phyloP scores from a whole-genome alignment of 2,113 vertebrate genomes.

The Seriola dumerili region DNA sequence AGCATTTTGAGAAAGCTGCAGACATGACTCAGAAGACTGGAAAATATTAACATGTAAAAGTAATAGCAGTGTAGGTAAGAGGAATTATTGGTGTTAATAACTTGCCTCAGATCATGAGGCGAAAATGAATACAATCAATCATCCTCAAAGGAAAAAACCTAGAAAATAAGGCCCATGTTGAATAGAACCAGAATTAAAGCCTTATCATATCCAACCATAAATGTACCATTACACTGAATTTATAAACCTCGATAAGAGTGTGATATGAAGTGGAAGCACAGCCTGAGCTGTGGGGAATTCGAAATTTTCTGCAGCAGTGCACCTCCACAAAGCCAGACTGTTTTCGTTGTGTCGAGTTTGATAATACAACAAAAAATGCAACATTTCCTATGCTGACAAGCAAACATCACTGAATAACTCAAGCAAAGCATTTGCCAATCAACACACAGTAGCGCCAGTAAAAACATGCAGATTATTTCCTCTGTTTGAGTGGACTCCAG shows the following conservation, averaged over 20 bases:
- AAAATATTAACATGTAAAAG: constrained; percentile 2
- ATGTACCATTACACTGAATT: constrained; percentile 31
- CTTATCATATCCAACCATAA: constrained; percentile 3
- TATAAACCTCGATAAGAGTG: background rate
- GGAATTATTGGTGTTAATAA: constrained; percentile 39
- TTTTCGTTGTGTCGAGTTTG: constrained; percentile 68
- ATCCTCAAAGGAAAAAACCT: background rate
- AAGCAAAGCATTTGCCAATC: constrained; percentile 78
- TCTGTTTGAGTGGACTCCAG: constrained; percentile 79
- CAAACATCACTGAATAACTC: constrained; percentile 76
- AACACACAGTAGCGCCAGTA: constrained; percentile 73
- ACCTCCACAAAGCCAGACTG: constrained; percentile 55
- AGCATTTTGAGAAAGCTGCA: background rate
- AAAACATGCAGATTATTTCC: constrained; percentile 80
- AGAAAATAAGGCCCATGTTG: constrained; percentile 26
- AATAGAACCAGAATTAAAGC: constrained; percentile 1
- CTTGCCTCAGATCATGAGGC: constrained; percentile 15
- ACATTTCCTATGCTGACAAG: constrained; percentile 61
- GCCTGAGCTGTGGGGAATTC: constrained; percentile 20
- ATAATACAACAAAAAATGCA: constrained; percentile 60
- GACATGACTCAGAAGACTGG: background rate
- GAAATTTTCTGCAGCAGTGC: constrained; percentile 36
- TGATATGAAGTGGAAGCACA: constrained; percentile 19
- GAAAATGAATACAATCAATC: constrained; percentile 36
- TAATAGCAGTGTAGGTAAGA: constrained; percentile 10